Evolutionary conservation across 2,113 vertebrate genomes (phyloP).

Genomic region (Mirza zaza): DNA sequence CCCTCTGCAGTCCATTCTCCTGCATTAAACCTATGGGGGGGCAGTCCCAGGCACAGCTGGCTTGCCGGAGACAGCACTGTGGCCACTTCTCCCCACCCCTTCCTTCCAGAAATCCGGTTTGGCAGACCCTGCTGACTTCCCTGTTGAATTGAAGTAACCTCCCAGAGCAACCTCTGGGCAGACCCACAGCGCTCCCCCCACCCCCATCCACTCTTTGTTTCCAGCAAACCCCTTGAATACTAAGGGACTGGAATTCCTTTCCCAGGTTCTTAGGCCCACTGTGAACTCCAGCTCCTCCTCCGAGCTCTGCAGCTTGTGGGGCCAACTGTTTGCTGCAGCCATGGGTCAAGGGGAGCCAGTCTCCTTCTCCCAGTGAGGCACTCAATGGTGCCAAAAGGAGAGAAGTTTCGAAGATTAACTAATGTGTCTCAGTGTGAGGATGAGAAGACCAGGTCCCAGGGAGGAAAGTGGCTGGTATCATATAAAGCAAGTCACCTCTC

Average conservation of each 20-base stretch:
- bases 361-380: neutral
- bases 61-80: neutral
- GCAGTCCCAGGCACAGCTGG: neutral
- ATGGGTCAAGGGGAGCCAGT: neutral
- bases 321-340: neutral
- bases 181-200: neutral
- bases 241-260: neutral
- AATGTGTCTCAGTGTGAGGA: neutral
- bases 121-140: slow-evolving; percentile 24
- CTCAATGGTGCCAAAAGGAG: neutral
- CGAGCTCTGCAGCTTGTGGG: neutral
- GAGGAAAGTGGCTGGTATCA: neutral
- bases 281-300: neutral
- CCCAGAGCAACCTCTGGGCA: neutral
- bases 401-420: neutral
- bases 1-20: neutral
- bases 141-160: slow-evolving; percentile 24
- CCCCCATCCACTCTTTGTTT: neutral
- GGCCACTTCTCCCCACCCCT: slow-evolving; percentile 35
- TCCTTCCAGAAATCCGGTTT: slow-evolving; percentile 61
- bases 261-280: neutral
- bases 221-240: neutral
- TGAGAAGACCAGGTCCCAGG: neutral
- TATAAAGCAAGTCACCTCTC: neutral
- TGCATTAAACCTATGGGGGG: neutral